Percentiles rank a stretch among this genome's conserved stretches.
Conservation (phyloP, 2,888 invertebrate species). For the Phortica okadai region DNA sequence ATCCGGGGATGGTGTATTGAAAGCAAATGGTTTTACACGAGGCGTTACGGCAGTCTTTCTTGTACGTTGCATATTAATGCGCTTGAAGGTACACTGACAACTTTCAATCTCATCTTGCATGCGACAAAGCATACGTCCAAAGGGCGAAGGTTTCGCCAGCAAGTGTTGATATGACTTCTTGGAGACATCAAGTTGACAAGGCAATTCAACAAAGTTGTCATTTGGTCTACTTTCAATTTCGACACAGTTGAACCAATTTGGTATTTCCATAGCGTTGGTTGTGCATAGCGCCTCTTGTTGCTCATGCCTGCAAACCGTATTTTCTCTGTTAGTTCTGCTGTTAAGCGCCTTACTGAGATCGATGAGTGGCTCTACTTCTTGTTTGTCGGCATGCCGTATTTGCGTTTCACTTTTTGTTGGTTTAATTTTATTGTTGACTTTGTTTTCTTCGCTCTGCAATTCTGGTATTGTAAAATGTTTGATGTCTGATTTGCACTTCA, state of each 20-base stretch:
- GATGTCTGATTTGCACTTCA: neutral
- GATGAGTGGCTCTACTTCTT: neutral
- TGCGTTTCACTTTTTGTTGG: neutral
- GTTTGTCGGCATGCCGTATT: neutral
- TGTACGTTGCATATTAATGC: neutral
- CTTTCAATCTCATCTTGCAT: neutral
- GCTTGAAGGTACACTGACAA: neutral
- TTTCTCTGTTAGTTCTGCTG: neutral
- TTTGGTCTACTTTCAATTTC: neutral
- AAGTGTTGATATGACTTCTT: neutral
- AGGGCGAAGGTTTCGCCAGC: neutral
- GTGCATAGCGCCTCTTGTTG: neutral
- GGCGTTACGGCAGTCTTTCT: neutral
- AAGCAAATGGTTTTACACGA: neutral
- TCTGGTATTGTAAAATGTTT: constrained; percentile 2
- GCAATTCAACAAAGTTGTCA: neutral
- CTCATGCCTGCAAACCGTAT: neutral
- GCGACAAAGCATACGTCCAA: neutral
- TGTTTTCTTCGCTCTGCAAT: neutral
- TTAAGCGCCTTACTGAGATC: neutral
- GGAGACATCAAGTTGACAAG: neutral
- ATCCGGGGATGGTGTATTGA: neutral
- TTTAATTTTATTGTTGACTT: neutral
- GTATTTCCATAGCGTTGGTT: neutral
- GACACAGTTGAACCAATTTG: neutral